Evolutionary conservation across 2,797 vertebrate species (phyloP), one percentile per base, ranked within the genome.

Genomic region (Tauraco hartlaubi): DNA sequence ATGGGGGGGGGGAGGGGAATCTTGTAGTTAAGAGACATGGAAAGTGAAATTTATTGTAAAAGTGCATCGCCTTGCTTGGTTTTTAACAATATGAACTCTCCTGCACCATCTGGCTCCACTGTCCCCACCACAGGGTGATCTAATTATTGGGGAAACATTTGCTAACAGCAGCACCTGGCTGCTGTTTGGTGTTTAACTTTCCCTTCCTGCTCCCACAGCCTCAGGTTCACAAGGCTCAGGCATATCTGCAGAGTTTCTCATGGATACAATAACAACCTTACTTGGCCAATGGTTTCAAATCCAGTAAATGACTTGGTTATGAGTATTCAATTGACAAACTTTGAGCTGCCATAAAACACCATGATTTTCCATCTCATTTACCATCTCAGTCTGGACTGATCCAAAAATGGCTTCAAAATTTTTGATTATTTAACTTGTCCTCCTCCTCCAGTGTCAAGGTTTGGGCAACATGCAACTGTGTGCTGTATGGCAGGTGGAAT

Each of bases 81-180:
- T 91, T 93, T 77, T 51, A 54, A 80, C 44, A 68, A 12, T 2
- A 3, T 54, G 29, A 90, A 20, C 39, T 86, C 63, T 89, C 51
- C 56, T 59, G 51, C 41, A 85, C 88, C 83, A 85, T 76, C 83
- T 94, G 89, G 74, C 61, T 92, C 41, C 15, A 10, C 76, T 21
- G 16, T 73, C 35, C 22, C 78, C 62, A 56, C 19, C 35, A 62
- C 33, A 33, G 23, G 28, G 63, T 20, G 43, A 94, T 67, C 26
- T 73, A 84, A 80, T 90, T 93, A 88, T 92, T 94, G 52, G 56
- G 71, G 77, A 94, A 95, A 90, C 35, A 41, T 95, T 87, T 89
- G 71, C 90, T 90, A 94, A 58, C 7, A 20, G 48, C 88, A 88
- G n/a, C 91, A 95, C 93, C 94, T 96, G 94, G 74, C 56, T 94